A percentile compares a stretch with the other conserved stretches of the same genome.
Conservation (phyloP, 2,113 vertebrate genomes). For the Leuciscus idus region DNA sequence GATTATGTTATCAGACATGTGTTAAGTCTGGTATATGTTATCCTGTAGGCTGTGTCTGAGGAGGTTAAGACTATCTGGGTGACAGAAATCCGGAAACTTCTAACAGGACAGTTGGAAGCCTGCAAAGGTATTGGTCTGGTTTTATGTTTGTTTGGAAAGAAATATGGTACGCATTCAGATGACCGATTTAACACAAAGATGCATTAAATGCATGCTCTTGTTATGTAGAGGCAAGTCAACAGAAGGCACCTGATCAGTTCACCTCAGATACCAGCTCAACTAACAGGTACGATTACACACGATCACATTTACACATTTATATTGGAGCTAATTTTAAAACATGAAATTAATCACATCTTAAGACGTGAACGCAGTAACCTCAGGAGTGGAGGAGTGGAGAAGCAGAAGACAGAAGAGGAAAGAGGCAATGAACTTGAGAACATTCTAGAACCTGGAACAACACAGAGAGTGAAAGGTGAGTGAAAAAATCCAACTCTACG, state of each 20-base stretch:
- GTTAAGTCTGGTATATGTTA: not conserved
- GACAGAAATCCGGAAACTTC: conserved; percentile 93
- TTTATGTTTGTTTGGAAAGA: not conserved
- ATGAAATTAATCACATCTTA: not conserved
- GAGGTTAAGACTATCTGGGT: conserved; percentile 96
- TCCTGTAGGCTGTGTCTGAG: conserved; percentile 83
- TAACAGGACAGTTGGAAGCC: conserved; percentile 93
- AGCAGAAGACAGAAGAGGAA: conserved; percentile 37
- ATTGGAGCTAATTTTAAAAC: not conserved
- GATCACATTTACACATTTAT: not conserved
- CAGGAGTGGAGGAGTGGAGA: conserved; percentile 15
- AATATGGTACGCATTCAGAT: not conserved
- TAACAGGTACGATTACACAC: conserved; percentile 13
- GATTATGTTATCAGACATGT: not conserved
- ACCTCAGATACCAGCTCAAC: conserved; percentile 64
- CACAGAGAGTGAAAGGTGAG: conserved; percentile 34
- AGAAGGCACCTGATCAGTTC: conserved; percentile 83
- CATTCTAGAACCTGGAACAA: conserved; percentile 17
- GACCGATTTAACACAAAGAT: not conserved
- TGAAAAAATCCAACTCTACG: not conserved
- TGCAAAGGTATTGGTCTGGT: conserved; percentile 83
- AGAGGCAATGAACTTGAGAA: conserved; percentile 27
- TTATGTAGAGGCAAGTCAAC: conserved; percentile 87
- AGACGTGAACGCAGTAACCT: conserved; percentile 17
- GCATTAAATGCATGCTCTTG: conserved; percentile 12